A percentile compares a stretch with the other conserved stretches of the same genome.
These are phyloP conservation scores for Amphipyra tragopoginis DNA, from an alignment of 2,888 invertebrate species.

Conservation along the genomic window DNA sequence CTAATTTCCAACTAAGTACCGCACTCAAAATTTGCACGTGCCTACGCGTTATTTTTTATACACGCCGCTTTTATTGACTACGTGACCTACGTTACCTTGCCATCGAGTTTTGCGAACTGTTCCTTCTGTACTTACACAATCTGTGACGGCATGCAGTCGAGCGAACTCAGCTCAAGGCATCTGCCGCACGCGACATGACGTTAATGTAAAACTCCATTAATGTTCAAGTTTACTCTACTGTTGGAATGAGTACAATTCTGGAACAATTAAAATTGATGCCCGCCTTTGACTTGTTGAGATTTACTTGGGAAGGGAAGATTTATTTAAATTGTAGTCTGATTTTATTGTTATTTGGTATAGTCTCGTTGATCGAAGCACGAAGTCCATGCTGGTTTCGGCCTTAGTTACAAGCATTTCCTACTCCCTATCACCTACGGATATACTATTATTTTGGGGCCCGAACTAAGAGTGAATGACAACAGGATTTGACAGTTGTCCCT, in stretches of 20 bases:
- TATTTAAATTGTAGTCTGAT: slow-evolving; percentile 39
- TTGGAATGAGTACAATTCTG: slow-evolving; percentile 50
- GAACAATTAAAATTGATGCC: slow-evolving; percentile 57
- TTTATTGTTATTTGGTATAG: slow-evolving; percentile 26
- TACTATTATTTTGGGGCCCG: no score
- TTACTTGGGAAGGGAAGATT: slow-evolving; percentile 34
- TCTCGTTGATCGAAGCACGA: no score
- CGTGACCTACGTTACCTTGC: background rate
- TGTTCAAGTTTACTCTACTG: slow-evolving; percentile 46
- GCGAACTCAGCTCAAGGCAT: slow-evolving; percentile 64
- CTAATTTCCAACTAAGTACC: no score
- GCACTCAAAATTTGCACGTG: no score
- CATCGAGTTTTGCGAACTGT: background rate
- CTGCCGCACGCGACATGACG: slow-evolving; percentile 59
- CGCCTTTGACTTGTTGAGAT: slow-evolving; percentile 47
- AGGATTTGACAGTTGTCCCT: no score
- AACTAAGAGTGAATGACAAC: no score
- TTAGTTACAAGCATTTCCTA: no score
- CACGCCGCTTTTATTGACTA: background rate
- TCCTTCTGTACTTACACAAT: slow-evolving; percentile 21
- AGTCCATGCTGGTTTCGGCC: no score
- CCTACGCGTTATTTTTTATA: no score
- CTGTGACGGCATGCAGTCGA: slow-evolving; percentile 57
- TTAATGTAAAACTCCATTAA: slow-evolving; percentile 57
- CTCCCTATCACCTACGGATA: no score